These are phyloP conservation scores for Melanotaenia duboulayi DNA, from an alignment of 2,113 vertebrate species.

Conservation along the genomic window DNA sequence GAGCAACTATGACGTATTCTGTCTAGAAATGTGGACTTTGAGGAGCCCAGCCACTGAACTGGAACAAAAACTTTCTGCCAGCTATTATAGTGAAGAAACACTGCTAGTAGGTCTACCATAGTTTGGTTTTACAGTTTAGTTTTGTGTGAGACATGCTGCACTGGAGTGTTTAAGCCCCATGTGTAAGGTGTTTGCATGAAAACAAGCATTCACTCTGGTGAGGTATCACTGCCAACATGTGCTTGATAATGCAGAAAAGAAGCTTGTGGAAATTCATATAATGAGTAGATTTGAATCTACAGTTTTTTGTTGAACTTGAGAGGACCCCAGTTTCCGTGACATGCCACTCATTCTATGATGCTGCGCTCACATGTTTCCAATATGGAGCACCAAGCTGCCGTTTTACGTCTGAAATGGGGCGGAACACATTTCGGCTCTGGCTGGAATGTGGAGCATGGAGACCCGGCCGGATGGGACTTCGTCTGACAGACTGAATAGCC, in stretches of 20 bases:
- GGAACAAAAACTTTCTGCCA: slow-evolving; percentile 17
- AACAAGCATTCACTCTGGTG: slow-evolving; percentile 34
- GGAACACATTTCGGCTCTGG: slow-evolving; percentile 65
- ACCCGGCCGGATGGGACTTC: slow-evolving; percentile 67
- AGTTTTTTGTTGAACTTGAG: slow-evolving; percentile 43
- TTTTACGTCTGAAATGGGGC: slow-evolving; percentile 75
- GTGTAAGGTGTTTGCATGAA: slow-evolving; percentile 57
- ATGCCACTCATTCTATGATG: slow-evolving; percentile 45
- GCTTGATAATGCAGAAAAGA: slow-evolving; percentile 36
- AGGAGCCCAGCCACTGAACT: slow-evolving; percentile 22
- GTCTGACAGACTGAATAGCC: slow-evolving; percentile 64
- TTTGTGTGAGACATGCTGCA: slow-evolving; percentile 28
- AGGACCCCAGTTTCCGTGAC: slow-evolving; percentile 60
- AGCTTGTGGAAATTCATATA: slow-evolving; percentile 38
- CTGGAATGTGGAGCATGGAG: slow-evolving; percentile 73
- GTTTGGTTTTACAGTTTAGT: slow-evolving; percentile 32
- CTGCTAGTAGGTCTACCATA: neutral
- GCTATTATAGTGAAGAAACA: slow-evolving; percentile 29
- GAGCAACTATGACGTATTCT: slow-evolving; percentile 29
- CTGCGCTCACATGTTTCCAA: slow-evolving; percentile 76
- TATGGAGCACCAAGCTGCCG: slow-evolving; percentile 67
- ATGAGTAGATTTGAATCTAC: neutral
- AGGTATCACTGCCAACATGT: slow-evolving; percentile 33
- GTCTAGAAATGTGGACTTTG: slow-evolving; percentile 47
- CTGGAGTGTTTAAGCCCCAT: slow-evolving; percentile 39